These are phyloP conservation scores for Gobiocypris rarus DNA, from an alignment of 2,113 vertebrate genomes.

Conservation along the genomic window DNA sequence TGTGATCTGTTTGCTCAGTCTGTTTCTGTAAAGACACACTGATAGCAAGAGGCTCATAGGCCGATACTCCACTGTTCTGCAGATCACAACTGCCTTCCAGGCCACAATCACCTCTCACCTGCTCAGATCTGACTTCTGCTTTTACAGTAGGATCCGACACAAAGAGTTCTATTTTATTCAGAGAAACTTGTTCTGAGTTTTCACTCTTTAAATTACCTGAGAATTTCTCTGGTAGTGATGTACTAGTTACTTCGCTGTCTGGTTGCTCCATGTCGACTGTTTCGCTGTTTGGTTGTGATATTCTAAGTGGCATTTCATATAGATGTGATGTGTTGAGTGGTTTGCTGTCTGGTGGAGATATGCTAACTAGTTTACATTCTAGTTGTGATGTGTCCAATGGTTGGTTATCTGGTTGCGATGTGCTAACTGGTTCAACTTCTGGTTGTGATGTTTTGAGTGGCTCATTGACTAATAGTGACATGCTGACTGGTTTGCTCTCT, in stretches of 20 bases:
- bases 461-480: not conserved
- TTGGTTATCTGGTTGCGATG: not conserved
- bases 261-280: not conserved
- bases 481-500: not conserved
- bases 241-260: not conserved
- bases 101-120: not conserved
- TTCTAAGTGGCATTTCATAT: not conserved
- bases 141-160: not conserved
- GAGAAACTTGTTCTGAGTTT: not conserved
- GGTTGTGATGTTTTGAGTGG: not conserved
- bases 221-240: not conserved
- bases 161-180: not conserved
- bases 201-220: not conserved
- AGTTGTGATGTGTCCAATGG: not conserved
- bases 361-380: not conserved
- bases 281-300: constrained; percentile 13
- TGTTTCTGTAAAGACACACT: not conserved
- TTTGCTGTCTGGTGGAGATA: not conserved
- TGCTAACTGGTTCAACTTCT: not conserved
- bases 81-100: not conserved
- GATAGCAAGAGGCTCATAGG: not conserved
- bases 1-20: constrained; percentile 13
- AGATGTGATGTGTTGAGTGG: not conserved
- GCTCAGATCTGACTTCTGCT: not conserved
- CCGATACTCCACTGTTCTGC: not conserved